Base-by-base conservation (phyloP, 1,140 invertebrate species). In the Oryzaephilus surinamensis region DNA sequence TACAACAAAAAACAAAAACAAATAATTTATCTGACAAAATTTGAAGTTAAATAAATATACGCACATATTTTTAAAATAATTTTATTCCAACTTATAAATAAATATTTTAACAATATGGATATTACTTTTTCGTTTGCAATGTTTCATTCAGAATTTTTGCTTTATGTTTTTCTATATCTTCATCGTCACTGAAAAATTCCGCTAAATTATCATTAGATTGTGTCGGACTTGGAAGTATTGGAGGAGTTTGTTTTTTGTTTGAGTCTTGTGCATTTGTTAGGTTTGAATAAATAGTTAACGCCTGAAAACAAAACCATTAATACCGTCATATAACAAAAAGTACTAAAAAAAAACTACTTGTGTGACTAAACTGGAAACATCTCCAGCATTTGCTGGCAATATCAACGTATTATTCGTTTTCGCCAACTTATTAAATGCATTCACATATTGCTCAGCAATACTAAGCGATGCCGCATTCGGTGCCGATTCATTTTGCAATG, bases 381-480 rank as follows among this genome's bases (percentile, higher is more conserved):
- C 91, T 6, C 81, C 79, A 6, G 83, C 77, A 66, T 97, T 94
- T 3, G 81, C 74, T 1, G 96, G 94, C 27, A 99, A 61, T 46
- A 99, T 88, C 14, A 99, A 63, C 0, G 95, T 99, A 62, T 98
- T 99, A 50, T 81, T 89, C 19, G 80, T 81, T 63, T 91, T 86
- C 0, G 95, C 95, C 33, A 99, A 61, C 54, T 95, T 84, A 54
- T 87, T 73, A 64, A 98, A 98, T 8, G 94, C 94, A 16, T 72
- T 62, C 23, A 99, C 86, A 61, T 99, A 99, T 54, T 96, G 88
- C 56, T 98, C 92, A 1, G 95, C 95, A 40, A 98, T 69, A 17
- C 77, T 80, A n/a, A 97, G 67, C 1, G 87, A 80, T 10, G 93
- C 95, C 3, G 95, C 95, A 68, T 90, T 79, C 45, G 76, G 74